phyloP scores from a whole-genome alignment of 1,140 invertebrate genomes.

The Zaprionus gabonicus region DNA sequence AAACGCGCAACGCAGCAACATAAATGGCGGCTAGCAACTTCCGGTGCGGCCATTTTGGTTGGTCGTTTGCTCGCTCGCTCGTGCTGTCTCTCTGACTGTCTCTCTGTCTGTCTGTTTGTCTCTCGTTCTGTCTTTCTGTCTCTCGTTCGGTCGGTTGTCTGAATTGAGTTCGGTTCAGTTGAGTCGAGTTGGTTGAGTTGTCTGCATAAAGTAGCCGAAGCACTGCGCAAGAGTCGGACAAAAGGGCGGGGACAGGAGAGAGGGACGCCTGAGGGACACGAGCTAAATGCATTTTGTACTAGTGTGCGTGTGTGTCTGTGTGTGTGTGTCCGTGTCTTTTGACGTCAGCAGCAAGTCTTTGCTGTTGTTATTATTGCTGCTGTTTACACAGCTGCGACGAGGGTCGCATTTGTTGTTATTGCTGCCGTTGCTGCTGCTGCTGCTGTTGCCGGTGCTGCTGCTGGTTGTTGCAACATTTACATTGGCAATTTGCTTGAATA shows the following conservation, averaged over 20 bases:
- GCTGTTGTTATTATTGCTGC: constrained; percentile 46
- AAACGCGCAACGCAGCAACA: constrained; percentile 36
- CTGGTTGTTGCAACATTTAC: constrained; percentile 74
- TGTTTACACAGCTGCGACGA: constrained; percentile 78
- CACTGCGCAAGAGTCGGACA: constrained; percentile 18
- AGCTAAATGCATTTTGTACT: constrained; percentile 43
- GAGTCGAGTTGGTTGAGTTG: constrained; percentile 50
- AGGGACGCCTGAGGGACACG: background rate
- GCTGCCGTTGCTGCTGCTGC: constrained; percentile 20
- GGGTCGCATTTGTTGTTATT: constrained; percentile 65
- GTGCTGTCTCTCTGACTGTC: background rate
- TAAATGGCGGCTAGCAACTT: constrained; percentile 56
- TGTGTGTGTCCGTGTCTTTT: constrained; percentile 45
- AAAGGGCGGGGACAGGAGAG: no score
- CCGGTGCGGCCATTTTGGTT: constrained; percentile 59
- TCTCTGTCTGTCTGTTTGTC: background rate
- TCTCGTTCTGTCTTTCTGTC: background rate
- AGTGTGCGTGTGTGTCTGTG: background rate
- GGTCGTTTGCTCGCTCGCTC: constrained; percentile 18
- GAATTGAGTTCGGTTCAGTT: constrained; percentile 32
- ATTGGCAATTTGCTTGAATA: constrained; percentile 77
- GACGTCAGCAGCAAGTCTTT: constrained; percentile 68
- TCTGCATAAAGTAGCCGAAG: constrained; percentile 45
- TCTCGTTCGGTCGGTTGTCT: background rate
- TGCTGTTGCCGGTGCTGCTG: constrained; percentile 42